Conservation (phyloP, 2,113 vertebrate genomes). For the Gila orcuttii region DNA sequence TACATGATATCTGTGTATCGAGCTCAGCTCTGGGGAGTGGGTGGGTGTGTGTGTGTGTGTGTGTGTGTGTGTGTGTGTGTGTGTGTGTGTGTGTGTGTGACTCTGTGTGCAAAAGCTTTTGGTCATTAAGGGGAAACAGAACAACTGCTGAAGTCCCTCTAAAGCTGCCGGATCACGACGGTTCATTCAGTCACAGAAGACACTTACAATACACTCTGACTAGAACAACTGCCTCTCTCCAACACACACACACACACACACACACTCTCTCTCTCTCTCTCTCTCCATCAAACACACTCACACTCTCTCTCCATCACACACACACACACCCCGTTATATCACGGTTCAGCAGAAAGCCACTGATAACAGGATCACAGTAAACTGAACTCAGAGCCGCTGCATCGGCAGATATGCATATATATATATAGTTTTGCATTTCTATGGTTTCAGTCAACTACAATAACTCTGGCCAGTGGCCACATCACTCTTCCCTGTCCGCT, state of each 20-base stretch:
- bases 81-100: background rate
- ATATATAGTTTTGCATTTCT: background rate
- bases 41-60: background rate
- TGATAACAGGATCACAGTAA: background rate
- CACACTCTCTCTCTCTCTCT: too few species aligned
- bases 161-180: too few species aligned
- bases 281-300: too few species aligned
- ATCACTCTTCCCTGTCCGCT: too few species aligned
- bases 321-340: background rate
- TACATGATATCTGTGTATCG: background rate
- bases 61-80: background rate
- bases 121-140: background rate
- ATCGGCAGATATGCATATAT: too few species aligned
- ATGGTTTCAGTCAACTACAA: background rate
- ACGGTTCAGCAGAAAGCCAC: background rate
- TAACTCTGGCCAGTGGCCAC: background rate
- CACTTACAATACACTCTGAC: constrained; percentile 19
- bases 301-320: too few species aligned
- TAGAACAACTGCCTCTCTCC: background rate
- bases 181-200: background rate
- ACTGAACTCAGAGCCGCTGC: background rate
- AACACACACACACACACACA: too few species aligned
- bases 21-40: background rate
- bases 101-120: background rate
- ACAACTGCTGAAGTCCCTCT: background rate